A percentile compares a stretch with the other conserved stretches of the same genome.
These are phyloP conservation scores for Drosophila meridionalis DNA, from an alignment of 2,888 invertebrate genomes.

Conservation along the genomic window DNA sequence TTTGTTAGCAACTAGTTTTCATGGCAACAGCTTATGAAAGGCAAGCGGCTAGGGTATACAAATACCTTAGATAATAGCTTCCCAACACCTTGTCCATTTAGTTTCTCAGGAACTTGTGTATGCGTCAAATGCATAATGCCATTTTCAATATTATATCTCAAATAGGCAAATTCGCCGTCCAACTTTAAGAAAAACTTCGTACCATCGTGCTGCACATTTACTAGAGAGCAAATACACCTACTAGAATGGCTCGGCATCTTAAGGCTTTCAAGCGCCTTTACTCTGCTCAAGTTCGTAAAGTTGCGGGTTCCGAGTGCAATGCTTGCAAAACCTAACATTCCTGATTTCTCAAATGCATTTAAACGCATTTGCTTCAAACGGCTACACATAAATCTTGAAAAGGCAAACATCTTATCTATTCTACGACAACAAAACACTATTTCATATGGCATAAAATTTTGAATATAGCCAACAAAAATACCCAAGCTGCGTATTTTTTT, in stretches of 20 bases:
- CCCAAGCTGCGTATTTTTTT: neutral
- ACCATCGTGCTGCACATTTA: constrained; percentile 8
- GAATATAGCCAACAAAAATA: neutral
- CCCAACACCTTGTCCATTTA: constrained; percentile 44
- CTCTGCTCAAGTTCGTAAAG: neutral
- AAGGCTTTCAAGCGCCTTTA: neutral
- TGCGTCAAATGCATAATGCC: constrained; percentile 42
- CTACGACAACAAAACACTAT: neutral
- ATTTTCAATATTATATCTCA: constrained; percentile 20
- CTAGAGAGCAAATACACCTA: constrained; percentile 20
- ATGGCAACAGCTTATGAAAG: constrained; percentile 30
- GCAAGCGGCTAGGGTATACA: constrained; percentile 1
- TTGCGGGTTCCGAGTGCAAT: neutral
- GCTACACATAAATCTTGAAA: constrained; percentile 14
- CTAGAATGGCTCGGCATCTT: constrained; percentile 1
- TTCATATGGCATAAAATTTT: neutral
- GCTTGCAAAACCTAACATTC: neutral
- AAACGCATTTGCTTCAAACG: constrained; percentile 1
- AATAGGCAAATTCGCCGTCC: constrained; percentile 13
- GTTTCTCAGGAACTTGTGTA: constrained; percentile 36
- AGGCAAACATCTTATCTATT: constrained; percentile 21
- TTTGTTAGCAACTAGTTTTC: constrained; percentile 31
- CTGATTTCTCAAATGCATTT: neutral
- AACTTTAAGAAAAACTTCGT: constrained; percentile 34
- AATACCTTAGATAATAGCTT: constrained; percentile 52